Evolutionary conservation across 2,113 vertebrate genomes (phyloP).

Genomic region (Girardinichthys multiradiatus): DNA sequence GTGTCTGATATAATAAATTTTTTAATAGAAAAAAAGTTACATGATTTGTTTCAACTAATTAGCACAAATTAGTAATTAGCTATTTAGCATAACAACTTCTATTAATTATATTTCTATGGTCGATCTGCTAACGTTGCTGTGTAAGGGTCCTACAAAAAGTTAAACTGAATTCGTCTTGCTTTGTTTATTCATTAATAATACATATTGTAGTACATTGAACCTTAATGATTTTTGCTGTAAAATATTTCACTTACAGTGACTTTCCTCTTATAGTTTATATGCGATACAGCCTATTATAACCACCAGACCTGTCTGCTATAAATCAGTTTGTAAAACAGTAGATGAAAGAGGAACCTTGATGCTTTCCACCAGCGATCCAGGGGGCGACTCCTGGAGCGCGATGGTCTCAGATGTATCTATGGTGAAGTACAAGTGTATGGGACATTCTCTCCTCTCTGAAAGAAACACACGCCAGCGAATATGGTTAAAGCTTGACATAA

Average conservation of each 20-base stretch:
- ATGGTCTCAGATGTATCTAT: conserved; percentile 98
- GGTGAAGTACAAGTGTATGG: conserved; percentile 90
- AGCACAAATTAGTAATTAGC: too few species aligned
- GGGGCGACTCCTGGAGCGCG: conserved; percentile 90
- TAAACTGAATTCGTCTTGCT: too few species aligned
- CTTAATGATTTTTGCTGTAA: not conserved
- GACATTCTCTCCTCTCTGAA: conserved; percentile 86
- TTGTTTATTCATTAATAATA: too few species aligned
- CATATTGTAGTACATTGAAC: not conserved
- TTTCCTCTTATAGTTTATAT: not conserved
- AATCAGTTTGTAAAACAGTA: not conserved
- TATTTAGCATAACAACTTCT: too few species aligned
- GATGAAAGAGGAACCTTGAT: conserved; percentile 77
- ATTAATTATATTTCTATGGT: too few species aligned
- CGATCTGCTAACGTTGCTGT: too few species aligned
- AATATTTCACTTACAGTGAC: too few species aligned
- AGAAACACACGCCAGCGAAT: conserved; percentile 10
- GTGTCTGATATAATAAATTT: too few species aligned
- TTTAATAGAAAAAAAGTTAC: too few species aligned
- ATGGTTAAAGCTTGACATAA: not conserved
- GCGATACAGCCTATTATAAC: not conserved
- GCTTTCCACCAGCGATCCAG: conserved; percentile 87
- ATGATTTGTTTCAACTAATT: too few species aligned
- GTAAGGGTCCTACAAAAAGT: too few species aligned
- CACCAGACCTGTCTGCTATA: not conserved